Base-by-base conservation (phyloP, 2,797 vertebrate species). In the Enteromius trimaculatus region DNA sequence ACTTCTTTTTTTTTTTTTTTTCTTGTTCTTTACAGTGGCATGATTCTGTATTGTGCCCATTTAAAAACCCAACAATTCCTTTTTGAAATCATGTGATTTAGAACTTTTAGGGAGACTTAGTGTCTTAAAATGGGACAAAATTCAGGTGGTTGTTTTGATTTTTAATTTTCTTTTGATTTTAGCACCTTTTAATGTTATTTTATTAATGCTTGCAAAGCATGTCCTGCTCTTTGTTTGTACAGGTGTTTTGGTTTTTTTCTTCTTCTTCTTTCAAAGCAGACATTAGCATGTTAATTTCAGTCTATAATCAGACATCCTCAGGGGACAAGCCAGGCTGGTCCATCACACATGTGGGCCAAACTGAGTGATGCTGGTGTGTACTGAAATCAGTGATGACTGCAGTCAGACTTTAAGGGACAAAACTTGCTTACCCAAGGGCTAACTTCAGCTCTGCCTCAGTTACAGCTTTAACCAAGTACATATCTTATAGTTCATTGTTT, bases 381-480 rank as follows among this genome's bases (percentile, higher is more conserved):
- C n/a, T 16, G 49, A 76, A 34, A 42, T 42, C 47, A 16, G 26
- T n/a, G 68, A 71, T 14, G 65, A 70, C 65, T 58, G 77, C 21
- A 47, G 19, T 55, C 42, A 55, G 62, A 74, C 47, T 80, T 77
- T 78, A 80, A 77, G 71, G 81, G 75, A 72, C 53, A 80, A 84
- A 55, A 72, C 84, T 84, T 81, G 53, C 79, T 44, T 86, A 83
- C 87, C 81, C 39, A 83, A 81, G 87, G 87, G 58, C 49, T 72
- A 70, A 84, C 86, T 77, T 81, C 42, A 44, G 79, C 82, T 80
- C 64, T 37, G 83, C 65, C 37, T 77, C 79, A 91, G 77, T 69
- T 83, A 82, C 78, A 85, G 84, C 86, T 85, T 88, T 83, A 84
- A 82, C 80, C 84, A 83, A 68, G 74, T 87, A 87, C 76, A 78